phyloP scores from a whole-genome alignment of 2,888 invertebrate genomes.

The Sesia apiformis region DNA sequence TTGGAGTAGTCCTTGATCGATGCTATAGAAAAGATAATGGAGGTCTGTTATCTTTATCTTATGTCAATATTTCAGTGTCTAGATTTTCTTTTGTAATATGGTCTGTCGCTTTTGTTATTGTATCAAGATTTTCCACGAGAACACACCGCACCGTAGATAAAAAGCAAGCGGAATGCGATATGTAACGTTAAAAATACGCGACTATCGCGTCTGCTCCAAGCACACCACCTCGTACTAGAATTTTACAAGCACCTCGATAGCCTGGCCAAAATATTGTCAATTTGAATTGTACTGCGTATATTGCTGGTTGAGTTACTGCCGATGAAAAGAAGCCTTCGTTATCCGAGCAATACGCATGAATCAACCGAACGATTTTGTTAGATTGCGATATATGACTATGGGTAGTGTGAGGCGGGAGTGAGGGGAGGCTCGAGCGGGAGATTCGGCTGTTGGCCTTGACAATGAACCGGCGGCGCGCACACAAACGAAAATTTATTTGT shows the following conservation, averaged over 20 bases:
- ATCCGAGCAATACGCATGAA: conserved; percentile 34
- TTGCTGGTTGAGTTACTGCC: conserved; percentile 29
- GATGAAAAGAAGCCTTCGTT: conserved; percentile 20
- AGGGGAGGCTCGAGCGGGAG: conserved; percentile 54
- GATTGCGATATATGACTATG: conserved; percentile 52
- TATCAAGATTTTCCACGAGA: conserved; percentile 23
- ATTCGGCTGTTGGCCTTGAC: conserved; percentile 73
- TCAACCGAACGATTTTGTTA: conserved; percentile 41
- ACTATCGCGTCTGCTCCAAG: conserved; percentile 41
- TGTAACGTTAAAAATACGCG: conserved; percentile 43
- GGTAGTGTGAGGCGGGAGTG: conserved; percentile 40
- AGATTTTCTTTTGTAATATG: not conserved
- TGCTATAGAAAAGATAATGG: too few species aligned
- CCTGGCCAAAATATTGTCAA: conserved; percentile 13
- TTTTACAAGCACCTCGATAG: conserved; percentile 14
- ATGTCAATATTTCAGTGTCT: too few species aligned
- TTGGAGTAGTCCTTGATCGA: too few species aligned
- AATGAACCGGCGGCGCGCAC: conserved; percentile 70
- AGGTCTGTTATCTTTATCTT: too few species aligned
- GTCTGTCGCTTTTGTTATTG: conserved; percentile 17
- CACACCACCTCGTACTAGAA: conserved; percentile 24
- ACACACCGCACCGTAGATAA: conserved; percentile 29
- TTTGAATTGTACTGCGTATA: conserved; percentile 21
- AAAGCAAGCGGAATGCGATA: conserved; percentile 43
- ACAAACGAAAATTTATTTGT: conserved; percentile 34